Conservation (phyloP, 2,797 vertebrate species). For the Spea hammondii region DNA sequence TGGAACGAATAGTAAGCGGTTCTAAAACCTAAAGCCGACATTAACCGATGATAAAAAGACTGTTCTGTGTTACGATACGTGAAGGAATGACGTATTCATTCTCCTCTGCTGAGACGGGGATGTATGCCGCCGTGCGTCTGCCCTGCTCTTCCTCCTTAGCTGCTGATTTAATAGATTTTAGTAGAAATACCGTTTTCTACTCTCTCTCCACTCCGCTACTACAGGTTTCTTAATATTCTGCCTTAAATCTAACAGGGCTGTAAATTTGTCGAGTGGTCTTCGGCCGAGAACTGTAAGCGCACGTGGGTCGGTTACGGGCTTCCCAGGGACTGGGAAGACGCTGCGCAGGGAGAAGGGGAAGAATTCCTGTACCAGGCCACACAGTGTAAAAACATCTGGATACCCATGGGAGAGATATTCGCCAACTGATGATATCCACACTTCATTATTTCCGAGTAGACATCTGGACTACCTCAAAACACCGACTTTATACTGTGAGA, state of each 20-base stretch:
- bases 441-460: no score
- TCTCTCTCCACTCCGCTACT: no score
- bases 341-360: slow-evolving; percentile 52
- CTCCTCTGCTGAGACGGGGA: no score
- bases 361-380: slow-evolving; percentile 63
- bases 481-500: neutral
- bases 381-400: slow-evolving; percentile 68
- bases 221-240: neutral
- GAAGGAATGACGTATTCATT: no score
- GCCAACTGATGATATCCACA: neutral
- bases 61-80: no score
- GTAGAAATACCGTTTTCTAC: no score
- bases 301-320: slow-evolving; percentile 62
- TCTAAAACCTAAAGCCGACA: no score
- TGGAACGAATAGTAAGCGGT: no score
- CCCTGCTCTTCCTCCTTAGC: no score
- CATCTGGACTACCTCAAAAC: neutral
- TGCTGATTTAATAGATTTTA: no score
- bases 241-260: slow-evolving; percentile 60
- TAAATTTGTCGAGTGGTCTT: slow-evolving; percentile 67
- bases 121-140: no score
- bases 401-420: slow-evolving; percentile 67
- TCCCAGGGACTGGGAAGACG: slow-evolving; percentile 56
- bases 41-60: no score
- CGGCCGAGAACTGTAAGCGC: slow-evolving; percentile 65